Conservation (phyloP, 2,113 vertebrate species). For the Haplochromis burtoni region DNA sequence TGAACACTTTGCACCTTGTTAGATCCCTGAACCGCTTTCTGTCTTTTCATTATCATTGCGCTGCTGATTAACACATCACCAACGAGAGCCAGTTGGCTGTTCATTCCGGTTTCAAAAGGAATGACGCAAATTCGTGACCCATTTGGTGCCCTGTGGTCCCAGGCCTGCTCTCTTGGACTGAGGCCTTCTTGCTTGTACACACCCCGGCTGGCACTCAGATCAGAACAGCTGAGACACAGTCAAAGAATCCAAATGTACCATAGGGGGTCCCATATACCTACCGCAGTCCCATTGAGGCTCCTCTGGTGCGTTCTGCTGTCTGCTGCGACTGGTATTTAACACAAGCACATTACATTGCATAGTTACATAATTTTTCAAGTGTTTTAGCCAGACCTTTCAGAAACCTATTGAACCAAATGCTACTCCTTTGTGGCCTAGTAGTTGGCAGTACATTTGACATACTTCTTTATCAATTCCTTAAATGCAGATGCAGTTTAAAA, state of each 20-base stretch:
- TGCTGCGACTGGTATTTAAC: background rate
- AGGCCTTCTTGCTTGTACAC: background rate
- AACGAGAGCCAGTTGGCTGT: slow-evolving; percentile 24
- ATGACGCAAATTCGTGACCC: slow-evolving; percentile 57
- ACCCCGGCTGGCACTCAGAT: background rate
- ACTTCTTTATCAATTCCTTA: background rate
- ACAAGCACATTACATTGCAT: background rate
- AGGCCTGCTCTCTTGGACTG: slow-evolving; percentile 17
- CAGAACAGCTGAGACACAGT: slow-evolving; percentile 8
- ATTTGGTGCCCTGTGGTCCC: slow-evolving; percentile 1
- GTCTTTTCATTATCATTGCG: slow-evolving; percentile 34
- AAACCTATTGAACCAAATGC: background rate
- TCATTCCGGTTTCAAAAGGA: slow-evolving; percentile 51
- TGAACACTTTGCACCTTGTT: slow-evolving; percentile 25
- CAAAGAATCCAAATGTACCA: background rate
- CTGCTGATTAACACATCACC: slow-evolving; percentile 38
- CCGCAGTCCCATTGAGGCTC: background rate
- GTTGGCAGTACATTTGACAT: background rate
- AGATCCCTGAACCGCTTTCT: background rate
- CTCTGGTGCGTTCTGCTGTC: background rate
- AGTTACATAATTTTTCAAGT: background rate
- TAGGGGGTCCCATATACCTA: background rate
- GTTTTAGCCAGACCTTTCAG: background rate
- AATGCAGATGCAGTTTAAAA: background rate
- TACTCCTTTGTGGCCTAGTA: background rate